These are phyloP conservation scores for Loxodonta africana DNA, from an alignment of 2,113 vertebrate genomes.

Conservation along the genomic window DNA sequence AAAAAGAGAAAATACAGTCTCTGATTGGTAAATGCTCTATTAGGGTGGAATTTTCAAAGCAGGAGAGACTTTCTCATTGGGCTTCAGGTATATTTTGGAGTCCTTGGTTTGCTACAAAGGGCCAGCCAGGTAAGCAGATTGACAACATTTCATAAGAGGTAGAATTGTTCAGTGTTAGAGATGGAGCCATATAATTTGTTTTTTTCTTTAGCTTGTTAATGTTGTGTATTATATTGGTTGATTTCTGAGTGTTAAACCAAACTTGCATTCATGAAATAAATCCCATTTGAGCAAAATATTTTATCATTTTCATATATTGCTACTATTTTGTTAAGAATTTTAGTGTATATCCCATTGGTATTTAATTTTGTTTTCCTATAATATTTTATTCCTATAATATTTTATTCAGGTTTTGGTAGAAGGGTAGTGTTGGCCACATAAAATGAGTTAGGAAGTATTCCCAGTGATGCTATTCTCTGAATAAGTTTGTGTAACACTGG, in stretches of 20 bases:
- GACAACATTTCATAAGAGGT: not conserved
- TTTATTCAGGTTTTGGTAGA: not conserved
- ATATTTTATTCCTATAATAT: not conserved
- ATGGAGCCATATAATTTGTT: not conserved
- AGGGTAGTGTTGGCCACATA: not conserved
- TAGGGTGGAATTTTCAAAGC: not conserved
- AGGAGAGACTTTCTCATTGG: not conserved
- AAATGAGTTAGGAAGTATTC: not conserved
- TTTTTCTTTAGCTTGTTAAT: not conserved
- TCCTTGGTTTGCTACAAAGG: not conserved
- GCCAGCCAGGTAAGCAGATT: not conserved
- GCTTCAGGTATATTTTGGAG: not conserved
- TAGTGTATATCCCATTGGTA: not conserved
- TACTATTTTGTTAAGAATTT: conserved; percentile 39
- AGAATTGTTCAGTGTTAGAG: not conserved
- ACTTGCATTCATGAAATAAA: not conserved
- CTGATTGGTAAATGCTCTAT: not conserved
- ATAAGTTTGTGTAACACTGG: not conserved
- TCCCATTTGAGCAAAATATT: not conserved
- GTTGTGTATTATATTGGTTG: not conserved
- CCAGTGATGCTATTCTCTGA: not conserved
- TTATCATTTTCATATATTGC: not conserved
- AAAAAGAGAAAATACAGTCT: not conserved
- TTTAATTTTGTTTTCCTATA: not conserved
- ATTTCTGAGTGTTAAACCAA: conserved; percentile 16